A percentile compares a stretch with the other conserved stretches of the same genome.
Evolutionary conservation across 2,113 vertebrate genomes (phyloP).

Genomic region (Colius striatus): DNA sequence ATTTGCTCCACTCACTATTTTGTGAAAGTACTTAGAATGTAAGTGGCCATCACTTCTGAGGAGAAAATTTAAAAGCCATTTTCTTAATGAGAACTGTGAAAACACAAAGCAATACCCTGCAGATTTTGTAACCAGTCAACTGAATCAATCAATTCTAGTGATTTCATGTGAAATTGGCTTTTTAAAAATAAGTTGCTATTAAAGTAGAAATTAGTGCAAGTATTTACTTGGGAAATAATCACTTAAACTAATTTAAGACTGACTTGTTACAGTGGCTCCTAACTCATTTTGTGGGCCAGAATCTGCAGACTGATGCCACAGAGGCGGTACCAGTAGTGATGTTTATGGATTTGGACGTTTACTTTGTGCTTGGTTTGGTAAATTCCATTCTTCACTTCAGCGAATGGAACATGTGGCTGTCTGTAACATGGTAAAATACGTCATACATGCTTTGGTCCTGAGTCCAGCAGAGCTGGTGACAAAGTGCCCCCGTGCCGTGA

Average conservation of each 20-base stretch:
- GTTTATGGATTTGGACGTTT: neutral
- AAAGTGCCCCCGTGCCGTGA: neutral
- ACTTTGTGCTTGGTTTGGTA: neutral
- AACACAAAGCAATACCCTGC: conserved; percentile 58
- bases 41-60: conserved; percentile 47
- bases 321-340: neutral
- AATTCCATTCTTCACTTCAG: neutral
- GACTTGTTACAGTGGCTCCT: neutral
- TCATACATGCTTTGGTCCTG: neutral
- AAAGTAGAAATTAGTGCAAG: conserved; percentile 17
- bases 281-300: neutral
- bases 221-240: conserved; percentile 32
- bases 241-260: neutral
- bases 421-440: neutral
- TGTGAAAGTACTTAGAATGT: conserved; percentile 50
- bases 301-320: neutral
- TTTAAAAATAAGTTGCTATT: conserved; percentile 16
- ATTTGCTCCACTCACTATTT: conserved; percentile 47
- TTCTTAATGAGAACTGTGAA: conserved; percentile 66
- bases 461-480: neutral
- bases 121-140: conserved; percentile 32
- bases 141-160: conserved; percentile 4
- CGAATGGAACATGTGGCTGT: neutral
- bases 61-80: conserved; percentile 66
- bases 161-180: conserved; percentile 37